Base-by-base conservation (phyloP, 2,113 vertebrate genomes). In the Tyto alba region DNA sequence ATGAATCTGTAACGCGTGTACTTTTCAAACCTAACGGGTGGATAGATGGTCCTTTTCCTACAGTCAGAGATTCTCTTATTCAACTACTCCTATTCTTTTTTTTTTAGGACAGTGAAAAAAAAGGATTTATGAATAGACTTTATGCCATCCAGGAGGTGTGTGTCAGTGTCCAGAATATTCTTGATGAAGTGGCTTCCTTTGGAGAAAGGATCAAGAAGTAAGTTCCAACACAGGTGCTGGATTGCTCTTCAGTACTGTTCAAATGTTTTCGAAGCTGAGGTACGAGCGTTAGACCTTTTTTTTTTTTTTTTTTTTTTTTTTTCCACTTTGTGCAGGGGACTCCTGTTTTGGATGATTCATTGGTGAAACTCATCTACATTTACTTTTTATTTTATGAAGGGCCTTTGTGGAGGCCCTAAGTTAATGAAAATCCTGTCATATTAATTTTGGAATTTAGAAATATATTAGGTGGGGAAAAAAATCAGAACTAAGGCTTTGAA, bases 81-180 rank as follows among this genome's bases (percentile, higher is more conserved):
- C 34, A 78, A 20, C 53, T 45, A 41, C 64, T 75, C 21, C 9
- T 92, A 26, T 88, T 97, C 40, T 96, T 88, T 89, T 92, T 89
- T 92, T 97, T 98, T 97, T 97, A 99, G 99, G 99, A 99, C 95
- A 98, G 98, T 43, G 99, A 99, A 97, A 99, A 99, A 97, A 99
- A 99, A 96, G 99, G 99, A 95, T 99, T 99, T 98, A 99, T 99
- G 98, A 98, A 99, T 98, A 99, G 99, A 98, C 98, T 99, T 90
- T 99, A 99, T 97, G 99, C 99, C 98, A 99, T 99, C 98, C 99
- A 99, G 97, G 99, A 99, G 96, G 99, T 99, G 94, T 99, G 99
- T 97, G 98, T 99, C 98, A 99, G 98, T 94, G 99, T 99, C 93
- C 99, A 99, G 98, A 99, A 98, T 96, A 98, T 99, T 38, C 99